Evolutionary conservation across 2,797 vertebrate genomes (phyloP).

Genomic region (Bucorvus abyssinicus): DNA sequence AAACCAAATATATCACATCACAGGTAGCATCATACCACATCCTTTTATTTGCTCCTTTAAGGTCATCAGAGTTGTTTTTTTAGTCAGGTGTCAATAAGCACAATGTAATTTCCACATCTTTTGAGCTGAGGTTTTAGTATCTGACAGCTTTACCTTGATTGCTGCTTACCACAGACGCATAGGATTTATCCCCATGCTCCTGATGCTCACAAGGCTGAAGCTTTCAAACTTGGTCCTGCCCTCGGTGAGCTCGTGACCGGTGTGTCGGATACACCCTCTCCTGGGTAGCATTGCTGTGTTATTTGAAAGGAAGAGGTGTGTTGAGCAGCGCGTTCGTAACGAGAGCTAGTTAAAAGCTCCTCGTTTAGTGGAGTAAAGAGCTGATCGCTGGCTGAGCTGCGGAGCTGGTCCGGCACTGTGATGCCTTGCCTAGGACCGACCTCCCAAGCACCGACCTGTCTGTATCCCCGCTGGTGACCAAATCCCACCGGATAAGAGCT

Average conservation of each 20-base stretch:
- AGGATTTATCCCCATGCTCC: not conserved
- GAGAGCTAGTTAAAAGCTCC: not conserved
- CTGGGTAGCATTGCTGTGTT: not conserved
- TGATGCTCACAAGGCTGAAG: not conserved
- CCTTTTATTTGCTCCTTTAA: not conserved
- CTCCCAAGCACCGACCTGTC: not conserved
- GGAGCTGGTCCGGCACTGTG: rapidly evolving
- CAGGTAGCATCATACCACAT: not conserved
- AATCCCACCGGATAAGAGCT: not conserved
- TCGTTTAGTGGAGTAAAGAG: not conserved
- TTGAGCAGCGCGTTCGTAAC: not conserved
- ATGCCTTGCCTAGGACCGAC: not conserved
- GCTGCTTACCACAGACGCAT: not conserved
- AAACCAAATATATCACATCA: not conserved
- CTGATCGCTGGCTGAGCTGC: not conserved
- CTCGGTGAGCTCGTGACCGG: not conserved
- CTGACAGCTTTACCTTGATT: not conserved
- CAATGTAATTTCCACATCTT: not conserved
- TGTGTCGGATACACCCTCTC: not conserved
- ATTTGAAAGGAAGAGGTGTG: not conserved
- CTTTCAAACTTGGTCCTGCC: not conserved
- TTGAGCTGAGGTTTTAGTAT: not conserved
- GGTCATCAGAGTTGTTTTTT: not conserved
- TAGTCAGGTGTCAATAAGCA: not conserved
- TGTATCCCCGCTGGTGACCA: rapidly evolving